These are phyloP conservation scores for Sander vitreus DNA, from an alignment of 2,113 vertebrate genomes.

Conservation along the genomic window DNA sequence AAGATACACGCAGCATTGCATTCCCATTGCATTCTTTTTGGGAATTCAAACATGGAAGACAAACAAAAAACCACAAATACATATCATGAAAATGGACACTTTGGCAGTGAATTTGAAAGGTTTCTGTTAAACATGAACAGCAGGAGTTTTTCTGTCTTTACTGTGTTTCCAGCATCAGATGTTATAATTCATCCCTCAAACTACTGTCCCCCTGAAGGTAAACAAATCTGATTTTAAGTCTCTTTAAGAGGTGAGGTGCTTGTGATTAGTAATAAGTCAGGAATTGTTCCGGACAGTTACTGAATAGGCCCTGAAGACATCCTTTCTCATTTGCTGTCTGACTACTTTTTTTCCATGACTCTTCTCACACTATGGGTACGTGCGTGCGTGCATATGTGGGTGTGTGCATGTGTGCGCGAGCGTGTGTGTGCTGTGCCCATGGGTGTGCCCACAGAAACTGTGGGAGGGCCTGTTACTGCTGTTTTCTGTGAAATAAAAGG, in stretches of 20 bases:
- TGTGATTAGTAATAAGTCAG: background rate
- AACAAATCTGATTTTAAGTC: background rate
- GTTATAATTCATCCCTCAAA: background rate
- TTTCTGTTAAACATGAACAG: background rate
- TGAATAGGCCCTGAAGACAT: constrained; percentile 14
- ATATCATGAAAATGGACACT: background rate
- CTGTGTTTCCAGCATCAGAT: too few relatives aligned
- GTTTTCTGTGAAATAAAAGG: background rate
- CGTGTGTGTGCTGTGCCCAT: constrained; percentile 4
- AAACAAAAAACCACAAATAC: background rate
- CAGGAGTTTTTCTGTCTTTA: background rate
- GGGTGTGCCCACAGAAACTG: constrained; percentile 36
- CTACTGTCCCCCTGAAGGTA: too few relatives aligned
- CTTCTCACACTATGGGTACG: background rate
- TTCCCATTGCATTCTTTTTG: background rate
- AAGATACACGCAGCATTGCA: background rate
- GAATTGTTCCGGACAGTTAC: background rate
- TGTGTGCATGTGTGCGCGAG: background rate
- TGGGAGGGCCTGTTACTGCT: background rate
- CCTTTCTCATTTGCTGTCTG: constrained; percentile 31
- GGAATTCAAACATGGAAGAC: background rate
- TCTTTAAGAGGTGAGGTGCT: background rate
- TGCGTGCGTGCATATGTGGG: constrained; percentile 38
- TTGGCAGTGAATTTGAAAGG: background rate
- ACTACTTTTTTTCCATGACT: constrained; percentile 63